These are phyloP conservation scores for Hemitrygon akajei DNA, from an alignment of 2,797 vertebrate species.

Conservation along the genomic window DNA sequence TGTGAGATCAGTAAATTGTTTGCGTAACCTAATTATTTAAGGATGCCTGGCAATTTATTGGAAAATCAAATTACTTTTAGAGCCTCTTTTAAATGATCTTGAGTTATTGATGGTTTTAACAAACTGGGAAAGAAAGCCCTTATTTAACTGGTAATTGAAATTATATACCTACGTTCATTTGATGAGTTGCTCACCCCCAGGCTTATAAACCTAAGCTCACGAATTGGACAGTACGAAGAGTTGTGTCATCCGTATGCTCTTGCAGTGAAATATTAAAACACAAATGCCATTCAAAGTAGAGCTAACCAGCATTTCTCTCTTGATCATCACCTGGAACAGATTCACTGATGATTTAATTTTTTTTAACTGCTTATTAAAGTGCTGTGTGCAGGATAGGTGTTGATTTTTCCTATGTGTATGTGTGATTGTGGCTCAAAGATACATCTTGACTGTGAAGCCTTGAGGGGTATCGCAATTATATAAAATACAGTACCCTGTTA, in stretches of 20 bases:
- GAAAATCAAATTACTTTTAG: neutral
- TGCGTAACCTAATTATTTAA: neutral
- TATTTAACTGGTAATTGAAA: neutral
- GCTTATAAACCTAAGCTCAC: neutral
- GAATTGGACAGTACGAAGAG: neutral
- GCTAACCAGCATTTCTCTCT: neutral
- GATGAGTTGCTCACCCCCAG: neutral
- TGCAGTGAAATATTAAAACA: neutral
- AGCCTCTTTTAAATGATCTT: neutral
- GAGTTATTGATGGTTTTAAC: neutral
- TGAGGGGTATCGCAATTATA: neutral
- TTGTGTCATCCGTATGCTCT: neutral
- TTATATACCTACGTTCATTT: neutral
- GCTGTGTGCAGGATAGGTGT: neutral
- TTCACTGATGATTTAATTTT: neutral
- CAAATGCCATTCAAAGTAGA: neutral
- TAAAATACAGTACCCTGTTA: neutral
- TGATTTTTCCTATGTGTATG: neutral
- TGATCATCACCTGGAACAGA: neutral
- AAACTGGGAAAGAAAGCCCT: neutral
- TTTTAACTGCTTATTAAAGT: neutral
- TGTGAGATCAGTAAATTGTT: neutral
- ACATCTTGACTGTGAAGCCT: neutral
- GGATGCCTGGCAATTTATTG: neutral
- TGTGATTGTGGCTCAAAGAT: neutral